Evolutionary conservation across 2,113 vertebrate genomes (phyloP), one percentile per base, ranked within the genome.

Genomic region (Microcebus lehilahytsara): DNA sequence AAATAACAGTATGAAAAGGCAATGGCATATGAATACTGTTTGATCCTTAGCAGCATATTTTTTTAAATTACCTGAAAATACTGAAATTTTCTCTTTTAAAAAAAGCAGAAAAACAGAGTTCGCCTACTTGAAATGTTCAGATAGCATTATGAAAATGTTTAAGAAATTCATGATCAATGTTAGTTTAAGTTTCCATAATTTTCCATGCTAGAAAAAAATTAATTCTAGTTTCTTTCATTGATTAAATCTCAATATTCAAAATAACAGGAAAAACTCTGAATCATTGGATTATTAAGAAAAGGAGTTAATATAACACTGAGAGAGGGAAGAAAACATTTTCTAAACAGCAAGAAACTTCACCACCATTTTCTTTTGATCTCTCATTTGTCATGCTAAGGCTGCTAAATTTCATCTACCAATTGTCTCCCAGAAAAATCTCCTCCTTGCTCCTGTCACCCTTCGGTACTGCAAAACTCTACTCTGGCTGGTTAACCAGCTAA

Each of bases 401-500:
- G n/a, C 25, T 89, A 69, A 62, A 84, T 78, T 91, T 90, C 6
- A 13, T 49, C 85, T 42, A 93, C 32, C 67, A 97, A 90, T 96
- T 93, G 20, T 74, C 80, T 85, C 66, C 62, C 34, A 86, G 62
- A 9, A 92, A 84, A 95, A 85, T n/a, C 32, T n/a, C 85, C 51
- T 95, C 86, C 27, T 96, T 40, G 72, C 16, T n/a, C 22, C 53
- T 37, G 2, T 77, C 37, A 69, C 60, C 2, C 0, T 46, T 69
- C 53, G 40, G 42, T 30, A 22, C 32, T 5, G 3, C 0, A 34
- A 84, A 92, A 34, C 81, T 91, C 80, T 79, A 85, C 79, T 88
- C 40, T 86, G 92, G 85, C 89, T 97, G 90, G 32, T 88, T 97
- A 96, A 88, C 90, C 58, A 95, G 51, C 94, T 95, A 95, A 97